phyloP scores from a whole-genome alignment of 2,113 vertebrate species.

The Astur gentilis region DNA sequence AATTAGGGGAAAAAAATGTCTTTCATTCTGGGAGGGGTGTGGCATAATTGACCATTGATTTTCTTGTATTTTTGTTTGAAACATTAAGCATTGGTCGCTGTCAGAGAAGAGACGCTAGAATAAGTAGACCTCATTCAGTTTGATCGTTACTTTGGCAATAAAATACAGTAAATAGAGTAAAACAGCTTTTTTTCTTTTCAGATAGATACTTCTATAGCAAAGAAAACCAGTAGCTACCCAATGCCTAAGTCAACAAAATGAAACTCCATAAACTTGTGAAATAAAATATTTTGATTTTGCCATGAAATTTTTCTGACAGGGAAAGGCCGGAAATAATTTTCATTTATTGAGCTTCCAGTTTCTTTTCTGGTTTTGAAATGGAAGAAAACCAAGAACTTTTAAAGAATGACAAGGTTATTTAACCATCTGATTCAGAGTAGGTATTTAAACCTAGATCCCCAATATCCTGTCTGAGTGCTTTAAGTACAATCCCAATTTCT shows the following conservation, averaged over 20 bases:
- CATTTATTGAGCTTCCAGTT: neutral
- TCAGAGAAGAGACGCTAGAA: neutral
- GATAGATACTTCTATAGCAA: neutral
- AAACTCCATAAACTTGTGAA: neutral
- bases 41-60: neutral
- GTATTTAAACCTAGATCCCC: neutral
- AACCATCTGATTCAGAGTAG: neutral
- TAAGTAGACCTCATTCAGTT: neutral
- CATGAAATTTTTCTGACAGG: neutral
- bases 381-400: neutral
- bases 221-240: neutral
- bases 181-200: neutral
- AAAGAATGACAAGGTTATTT: neutral
- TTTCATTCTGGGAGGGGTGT: neutral
- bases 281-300: neutral
- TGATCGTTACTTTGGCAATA: neutral
- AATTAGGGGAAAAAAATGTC: neutral
- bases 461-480: neutral
- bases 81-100: neutral
- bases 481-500: neutral
- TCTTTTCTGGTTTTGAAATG: neutral
- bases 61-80: neutral
- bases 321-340: neutral
- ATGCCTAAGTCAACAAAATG: neutral
- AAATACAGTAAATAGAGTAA: neutral